Base-by-base conservation (phyloP, 1,140 invertebrate genomes). In the Drosophila auraria region DNA sequence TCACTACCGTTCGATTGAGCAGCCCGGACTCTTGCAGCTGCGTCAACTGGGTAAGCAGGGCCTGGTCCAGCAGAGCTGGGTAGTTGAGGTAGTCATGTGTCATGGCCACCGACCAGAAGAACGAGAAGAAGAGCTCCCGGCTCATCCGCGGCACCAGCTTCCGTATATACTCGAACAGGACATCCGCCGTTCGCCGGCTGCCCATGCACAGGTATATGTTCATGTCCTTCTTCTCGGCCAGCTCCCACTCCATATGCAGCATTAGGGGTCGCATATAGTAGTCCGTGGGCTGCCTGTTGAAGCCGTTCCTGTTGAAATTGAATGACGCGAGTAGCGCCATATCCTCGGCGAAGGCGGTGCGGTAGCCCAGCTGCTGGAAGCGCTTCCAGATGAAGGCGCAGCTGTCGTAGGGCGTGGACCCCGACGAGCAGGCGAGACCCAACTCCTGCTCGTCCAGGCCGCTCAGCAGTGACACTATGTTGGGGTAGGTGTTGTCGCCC, bases 321-420 rank as follows among this genome's bases (percentile, higher is more conserved):
- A 98, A 98, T 2, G 96, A 95, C 1, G 95, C 95, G 33, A 97
- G 95, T 9, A 93, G 83, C 0, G 95, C 95, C 94, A 27, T 94
- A 89, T 98, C 97, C 94, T 98, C 97, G 1, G 95, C 96, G 58
- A 96, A 96, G 1, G 95, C 95, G 0, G 97, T 98, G 7, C 95
- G 94, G 83, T 96, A 98, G 3, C 96, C 96, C 2, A 94, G 93
- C 42, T 95, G 93, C 57, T 95, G 95, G 79, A 95, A 98, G 60
- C 95, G 94, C 65, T 97, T 95, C 97, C 97, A 98, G 20, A 98
- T 94, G 72, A 98, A 96, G 0, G 96, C 95, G 84, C 97, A 98
- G 27, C 66, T 80, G 81, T 97, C 96, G 72, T 95, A 96, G 11
- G 93, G 90, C 7, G 90, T 78, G 0, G 80, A 66, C 9, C 42